Evolutionary conservation across 2,113 vertebrate species (phyloP).

Genomic region (Lepus europaeus): DNA sequence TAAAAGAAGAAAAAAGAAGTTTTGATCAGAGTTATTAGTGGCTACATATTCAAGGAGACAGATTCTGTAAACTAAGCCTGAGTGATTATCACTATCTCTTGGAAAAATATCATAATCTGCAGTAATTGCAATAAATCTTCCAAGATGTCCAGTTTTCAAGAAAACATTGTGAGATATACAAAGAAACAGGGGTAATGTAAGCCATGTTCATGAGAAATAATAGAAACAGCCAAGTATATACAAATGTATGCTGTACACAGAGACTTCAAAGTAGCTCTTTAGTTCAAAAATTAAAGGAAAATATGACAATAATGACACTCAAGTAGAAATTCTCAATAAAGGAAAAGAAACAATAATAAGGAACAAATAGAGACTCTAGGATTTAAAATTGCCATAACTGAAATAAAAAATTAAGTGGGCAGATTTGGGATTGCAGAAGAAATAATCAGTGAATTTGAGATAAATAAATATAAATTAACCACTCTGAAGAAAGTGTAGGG

Average conservation of each 20-base stretch:
- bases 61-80: not conserved
- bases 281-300: slow-evolving; percentile 40
- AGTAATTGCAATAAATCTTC: not conserved
- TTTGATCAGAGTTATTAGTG: not conserved
- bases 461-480: not conserved
- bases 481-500: not conserved
- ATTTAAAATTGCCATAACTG: not conserved
- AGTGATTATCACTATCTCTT: not conserved
- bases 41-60: not conserved
- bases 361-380: not conserved
- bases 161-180: slow-evolving; percentile 5
- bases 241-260: slow-evolving; percentile 8
- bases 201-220: not conserved
- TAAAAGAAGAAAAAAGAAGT: not conserved
- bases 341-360: slow-evolving; percentile 4
- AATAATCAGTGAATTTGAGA: not conserved
- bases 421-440: slow-evolving; percentile 10
- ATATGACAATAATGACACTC: not conserved
- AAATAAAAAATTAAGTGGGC: slow-evolving; percentile 5
- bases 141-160: slow-evolving; percentile 7
- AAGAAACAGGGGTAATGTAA: slow-evolving; percentile 41
- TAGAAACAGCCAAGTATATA: not conserved
- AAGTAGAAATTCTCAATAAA: not conserved
- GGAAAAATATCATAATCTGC: not conserved
- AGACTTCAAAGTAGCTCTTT: not conserved